Base-by-base conservation (phyloP, 2,888 invertebrate species). In the Panzeria rudis region DNA sequence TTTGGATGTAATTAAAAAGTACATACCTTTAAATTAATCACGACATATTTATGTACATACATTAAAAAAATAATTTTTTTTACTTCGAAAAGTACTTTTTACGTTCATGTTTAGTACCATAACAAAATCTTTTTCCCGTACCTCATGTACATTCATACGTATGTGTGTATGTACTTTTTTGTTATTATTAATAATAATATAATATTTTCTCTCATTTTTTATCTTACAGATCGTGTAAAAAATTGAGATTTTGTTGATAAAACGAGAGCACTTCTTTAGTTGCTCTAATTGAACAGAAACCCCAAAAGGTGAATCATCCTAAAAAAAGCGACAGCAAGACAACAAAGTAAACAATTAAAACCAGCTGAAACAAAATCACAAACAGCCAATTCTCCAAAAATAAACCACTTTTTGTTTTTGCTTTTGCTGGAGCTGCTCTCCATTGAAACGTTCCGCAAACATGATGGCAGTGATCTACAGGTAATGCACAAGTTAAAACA, bases 391-490 rank as follows among this genome's bases (percentile, higher is more conserved):
- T 79, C 71, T 72, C 72, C 69, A 80, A 80, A 71, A 52, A 54
- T 35, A 73, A 75, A 59, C 11, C 29, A 66, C 13, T n/a, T 41
- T 47, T 32, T 38, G 38, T 62, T 66, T 59, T 75, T 75, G 62
- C 68, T 38, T 81, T 81, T 25, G 61, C 71, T 85, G 75, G 71
- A 75, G 84, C 85, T 77, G 72, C 71, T 64, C 75, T 82, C 50
- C 54, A 76, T 35, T 64, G 52, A 81, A 71, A 50, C 77, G 72
- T 35, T 75, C 69, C 56, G 56, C 78, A 13, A 62, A 66, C 82
- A 87, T 79, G 84, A 90, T 90, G 89, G 89, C 91, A 91, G 91
- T 91, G 89, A 90, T 91, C 90, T 89, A 87, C 90, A 91, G 91
- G 91, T 91, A 91, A 91, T 89, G 81, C 87, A 89, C 88, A 71